Evolutionary conservation across 2,113 vertebrate genomes (phyloP).

Genomic region (Parus major): DNA sequence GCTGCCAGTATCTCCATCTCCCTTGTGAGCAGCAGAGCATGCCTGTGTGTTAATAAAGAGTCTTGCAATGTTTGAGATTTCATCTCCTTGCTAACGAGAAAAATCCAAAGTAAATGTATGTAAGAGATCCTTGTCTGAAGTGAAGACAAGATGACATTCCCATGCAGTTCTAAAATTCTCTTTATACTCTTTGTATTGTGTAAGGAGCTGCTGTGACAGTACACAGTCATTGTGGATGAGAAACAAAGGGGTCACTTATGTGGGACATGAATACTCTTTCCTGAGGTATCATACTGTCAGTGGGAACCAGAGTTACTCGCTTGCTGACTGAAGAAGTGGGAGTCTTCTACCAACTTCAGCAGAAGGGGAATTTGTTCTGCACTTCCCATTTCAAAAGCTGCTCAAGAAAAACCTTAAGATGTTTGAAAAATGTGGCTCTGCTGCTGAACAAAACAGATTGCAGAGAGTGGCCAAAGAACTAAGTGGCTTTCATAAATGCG

Average conservation of each 20-base stretch:
- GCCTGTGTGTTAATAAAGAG: slow-evolving; percentile 36
- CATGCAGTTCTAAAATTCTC: not conserved
- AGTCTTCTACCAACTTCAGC: not conserved
- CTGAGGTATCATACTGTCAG: not conserved
- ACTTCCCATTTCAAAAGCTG: not conserved
- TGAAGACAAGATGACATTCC: not conserved
- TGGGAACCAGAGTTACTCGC: not conserved
- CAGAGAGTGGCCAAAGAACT: not conserved
- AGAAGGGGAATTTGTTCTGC: not conserved
- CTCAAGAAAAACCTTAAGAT: not conserved
- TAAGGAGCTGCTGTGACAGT: not conserved
- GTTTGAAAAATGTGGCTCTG: not conserved
- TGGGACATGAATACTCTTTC: not conserved
- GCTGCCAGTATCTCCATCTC: not conserved
- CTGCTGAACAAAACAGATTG: not conserved
- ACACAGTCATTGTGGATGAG: not conserved
- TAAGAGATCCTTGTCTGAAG: slow-evolving; percentile 4
- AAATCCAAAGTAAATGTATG: not conserved
- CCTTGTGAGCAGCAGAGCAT: not conserved
- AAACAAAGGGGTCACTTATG: not conserved
- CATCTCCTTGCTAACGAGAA: not conserved
- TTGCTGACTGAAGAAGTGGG: not conserved
- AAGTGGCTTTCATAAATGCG: not conserved
- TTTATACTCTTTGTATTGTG: not conserved
- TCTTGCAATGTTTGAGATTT: not conserved